Conservation (phyloP, 2,888 invertebrate species). For the Callinectes sapidus region DNA sequence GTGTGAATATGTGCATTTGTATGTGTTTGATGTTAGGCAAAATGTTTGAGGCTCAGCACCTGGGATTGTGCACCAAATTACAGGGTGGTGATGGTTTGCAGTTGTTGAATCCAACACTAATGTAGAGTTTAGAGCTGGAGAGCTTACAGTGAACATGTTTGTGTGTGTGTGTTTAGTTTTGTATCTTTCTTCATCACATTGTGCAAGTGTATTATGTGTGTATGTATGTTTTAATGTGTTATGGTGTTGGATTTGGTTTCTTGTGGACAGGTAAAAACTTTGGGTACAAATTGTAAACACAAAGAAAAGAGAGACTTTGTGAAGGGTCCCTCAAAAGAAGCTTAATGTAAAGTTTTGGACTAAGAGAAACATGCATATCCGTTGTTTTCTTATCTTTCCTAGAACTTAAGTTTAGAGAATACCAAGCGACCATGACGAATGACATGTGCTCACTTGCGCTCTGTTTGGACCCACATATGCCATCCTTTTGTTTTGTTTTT, state of each 20-base stretch:
- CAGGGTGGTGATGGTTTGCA: neutral
- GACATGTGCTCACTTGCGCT: too few relatives aligned
- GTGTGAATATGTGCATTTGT: neutral
- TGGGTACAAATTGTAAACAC: neutral
- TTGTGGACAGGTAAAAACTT: neutral
- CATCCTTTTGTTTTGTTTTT: too few relatives aligned
- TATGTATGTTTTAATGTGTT: neutral
- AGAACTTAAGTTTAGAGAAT: neutral
- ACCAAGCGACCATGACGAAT: neutral
- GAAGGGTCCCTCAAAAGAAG: neutral
- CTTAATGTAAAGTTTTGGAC: neutral
- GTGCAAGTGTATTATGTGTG: neutral
- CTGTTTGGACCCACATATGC: too few relatives aligned
- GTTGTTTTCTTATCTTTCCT: neutral
- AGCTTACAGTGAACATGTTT: too few relatives aligned
- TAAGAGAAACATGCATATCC: neutral
- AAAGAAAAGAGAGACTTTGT: neutral
- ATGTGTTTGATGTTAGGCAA: neutral
- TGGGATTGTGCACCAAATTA: too few relatives aligned
- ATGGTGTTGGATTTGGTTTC: neutral
- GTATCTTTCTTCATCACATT: too few relatives aligned
- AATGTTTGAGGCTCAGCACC: neutral
- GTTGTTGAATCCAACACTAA: neutral
- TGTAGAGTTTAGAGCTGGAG: neutral
- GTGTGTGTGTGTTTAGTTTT: too few relatives aligned